Base-by-base conservation (phyloP, 92 coral and sea anemone species). In the Actinernus sp. region DNA sequence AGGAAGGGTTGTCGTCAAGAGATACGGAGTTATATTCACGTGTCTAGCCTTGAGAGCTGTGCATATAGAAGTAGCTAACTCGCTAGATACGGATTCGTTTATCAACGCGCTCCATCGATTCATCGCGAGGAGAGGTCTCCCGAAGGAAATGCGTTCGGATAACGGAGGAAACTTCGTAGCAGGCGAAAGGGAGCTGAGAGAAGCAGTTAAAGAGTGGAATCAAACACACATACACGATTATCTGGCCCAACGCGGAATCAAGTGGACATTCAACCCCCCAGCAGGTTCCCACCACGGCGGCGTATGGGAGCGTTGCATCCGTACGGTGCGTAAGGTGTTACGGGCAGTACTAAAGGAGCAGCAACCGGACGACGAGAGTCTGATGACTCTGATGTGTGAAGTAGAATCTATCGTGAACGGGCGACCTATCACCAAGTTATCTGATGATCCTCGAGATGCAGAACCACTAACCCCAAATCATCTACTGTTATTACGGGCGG, bases 381-480 rank as follows among this genome's bases (percentile, higher is more conserved):
- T 33, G 81, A n/a, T n/a, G n/a, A n/a, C n/a, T n/a, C n/a, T n/a
- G n/a, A n/a, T n/a, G n/a, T n/a, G n/a, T n/a, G n/a, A n/a, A n/a
- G n/a, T n/a, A n/a, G n/a, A n/a, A n/a, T n/a, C n/a, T n/a, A n/a
- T n/a, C n/a, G n/a, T n/a, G n/a, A n/a, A n/a, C n/a, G n/a, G n/a
- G n/a, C n/a, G n/a, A n/a, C n/a, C n/a, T n/a, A n/a, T n/a, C n/a
- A n/a, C n/a, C n/a, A n/a, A n/a, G n/a, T n/a, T n/a, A n/a, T n/a
- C n/a, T n/a, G n/a, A n/a, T n/a, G n/a, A 80, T 26, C 87, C 87
- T 51, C 51, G 65, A 23, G 83, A 82, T 36, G 31, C 69, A 8
- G 67, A 82, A 45, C 66, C 89, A 23, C 68, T 75, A 34, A 83
- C 84, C 16, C 89, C 83, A 13, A 75, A 67, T 68, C 89, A 75